phyloP scores from a whole-genome alignment of 2,888 invertebrate genomes.

The Eupithecia exiguata region DNA sequence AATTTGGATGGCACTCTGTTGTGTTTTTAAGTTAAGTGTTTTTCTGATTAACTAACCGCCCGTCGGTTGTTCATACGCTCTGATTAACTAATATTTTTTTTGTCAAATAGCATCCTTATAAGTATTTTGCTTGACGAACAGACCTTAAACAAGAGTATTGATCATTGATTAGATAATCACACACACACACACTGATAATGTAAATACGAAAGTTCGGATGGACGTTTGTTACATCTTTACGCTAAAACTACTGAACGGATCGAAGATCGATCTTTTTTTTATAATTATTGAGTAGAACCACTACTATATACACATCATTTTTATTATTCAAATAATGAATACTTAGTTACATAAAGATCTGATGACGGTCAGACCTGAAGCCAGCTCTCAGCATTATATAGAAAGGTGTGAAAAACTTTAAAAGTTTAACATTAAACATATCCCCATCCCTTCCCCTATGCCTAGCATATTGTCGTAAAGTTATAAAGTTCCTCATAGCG shows the following conservation, averaged over 20 bases:
- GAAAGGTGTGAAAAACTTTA: neutral
- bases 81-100: neutral
- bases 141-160: neutral
- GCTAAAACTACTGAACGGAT: no score
- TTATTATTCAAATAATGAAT: neutral
- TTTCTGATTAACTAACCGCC: neutral
- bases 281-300: no score
- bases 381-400: neutral
- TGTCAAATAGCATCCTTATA: neutral
- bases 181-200: no score
- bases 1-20: neutral
- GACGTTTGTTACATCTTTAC: no score
- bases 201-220: no score
- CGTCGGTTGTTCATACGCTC: neutral
- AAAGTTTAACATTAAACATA: neutral
- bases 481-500: conserved; percentile 56
- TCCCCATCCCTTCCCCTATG: neutral
- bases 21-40: neutral
- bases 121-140: neutral
- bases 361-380: neutral
- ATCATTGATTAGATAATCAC: neutral
- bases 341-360: neutral
- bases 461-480: no score
- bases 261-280: no score
- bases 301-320: neutral